phyloP scores from a whole-genome alignment of 2,113 vertebrate genomes.

The Smithornis capensis region DNA sequence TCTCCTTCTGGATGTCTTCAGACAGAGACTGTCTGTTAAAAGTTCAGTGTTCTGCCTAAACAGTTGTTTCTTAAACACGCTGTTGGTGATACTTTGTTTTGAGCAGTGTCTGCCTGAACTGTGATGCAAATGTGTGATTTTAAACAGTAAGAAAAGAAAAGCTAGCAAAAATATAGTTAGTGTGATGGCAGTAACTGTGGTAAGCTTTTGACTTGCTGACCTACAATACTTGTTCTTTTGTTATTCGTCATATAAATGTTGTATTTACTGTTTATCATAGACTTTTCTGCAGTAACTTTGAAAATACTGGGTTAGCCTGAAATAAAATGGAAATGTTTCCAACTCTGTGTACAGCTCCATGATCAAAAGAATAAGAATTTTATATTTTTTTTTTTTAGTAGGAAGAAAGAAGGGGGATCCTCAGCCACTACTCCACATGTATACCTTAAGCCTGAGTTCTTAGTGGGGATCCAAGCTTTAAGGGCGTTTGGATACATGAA shows the following conservation, averaged over 20 bases:
- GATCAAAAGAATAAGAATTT: neutral
- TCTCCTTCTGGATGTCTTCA: neutral
- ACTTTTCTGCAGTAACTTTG: neutral
- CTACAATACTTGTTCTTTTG: neutral
- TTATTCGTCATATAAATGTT: neutral
- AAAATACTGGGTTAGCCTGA: neutral
- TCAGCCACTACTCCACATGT: neutral
- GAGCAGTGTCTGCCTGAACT: neutral
- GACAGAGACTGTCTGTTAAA: neutral
- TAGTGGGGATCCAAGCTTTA: neutral
- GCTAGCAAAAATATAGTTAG: neutral
- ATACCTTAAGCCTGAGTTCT: rapidly evolving
- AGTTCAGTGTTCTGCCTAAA: neutral
- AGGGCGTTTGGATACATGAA: neutral
- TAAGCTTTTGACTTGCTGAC: neutral
- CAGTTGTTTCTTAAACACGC: neutral
- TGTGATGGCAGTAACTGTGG: neutral
- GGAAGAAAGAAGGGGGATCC: neutral
- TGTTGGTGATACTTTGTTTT: neutral
- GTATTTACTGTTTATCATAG: neutral
- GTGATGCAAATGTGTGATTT: neutral
- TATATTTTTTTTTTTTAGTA: neutral
- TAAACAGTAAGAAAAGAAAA: neutral
- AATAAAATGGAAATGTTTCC: neutral
- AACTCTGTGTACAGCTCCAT: neutral